A percentile compares a stretch with the other conserved stretches of the same genome.
phyloP scores from a whole-genome alignment of 2,888 invertebrate species.

The Mactromeris polynyma region DNA sequence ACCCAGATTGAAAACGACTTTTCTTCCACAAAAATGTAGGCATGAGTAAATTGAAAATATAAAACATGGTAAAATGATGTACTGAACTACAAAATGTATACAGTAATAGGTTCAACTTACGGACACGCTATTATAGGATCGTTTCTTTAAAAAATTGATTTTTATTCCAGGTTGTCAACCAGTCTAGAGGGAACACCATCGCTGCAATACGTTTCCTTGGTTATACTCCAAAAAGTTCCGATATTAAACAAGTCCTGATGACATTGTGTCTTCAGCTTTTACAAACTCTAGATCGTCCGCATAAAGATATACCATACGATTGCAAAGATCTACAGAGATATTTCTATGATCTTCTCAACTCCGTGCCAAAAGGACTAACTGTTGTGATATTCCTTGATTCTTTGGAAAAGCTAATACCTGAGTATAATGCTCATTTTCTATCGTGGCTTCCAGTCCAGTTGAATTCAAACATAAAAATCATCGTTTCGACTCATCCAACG shows the following conservation, averaged over 20 bases:
- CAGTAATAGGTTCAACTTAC: too few relatives aligned
- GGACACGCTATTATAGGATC: too few relatives aligned
- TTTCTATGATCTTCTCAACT: conserved; percentile 77
- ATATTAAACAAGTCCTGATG: conserved; percentile 81
- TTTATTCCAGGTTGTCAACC: conserved; percentile 72
- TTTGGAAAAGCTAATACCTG: conserved; percentile 72
- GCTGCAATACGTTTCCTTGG: conserved; percentile 81
- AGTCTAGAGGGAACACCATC: conserved; percentile 68
- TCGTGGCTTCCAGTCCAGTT: conserved; percentile 83
- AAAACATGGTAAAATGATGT: too few relatives aligned
- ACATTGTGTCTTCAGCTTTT: conserved; percentile 81
- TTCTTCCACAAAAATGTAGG: too few relatives aligned
- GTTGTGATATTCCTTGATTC: conserved; percentile 83
- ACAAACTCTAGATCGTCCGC: conserved; percentile 67
- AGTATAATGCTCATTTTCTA: conserved; percentile 78
- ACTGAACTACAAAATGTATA: too few relatives aligned
- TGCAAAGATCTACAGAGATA: conserved; percentile 79
- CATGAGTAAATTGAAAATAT: too few relatives aligned
- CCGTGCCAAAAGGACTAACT: conserved; percentile 76
- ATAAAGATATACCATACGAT: conserved; percentile 74
- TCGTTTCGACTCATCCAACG: conserved; percentile 79
- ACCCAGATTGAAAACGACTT: too few relatives aligned
- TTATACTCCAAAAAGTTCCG: conserved; percentile 77
- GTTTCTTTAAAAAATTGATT: neutral
- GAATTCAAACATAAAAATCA: conserved; percentile 83